These are phyloP conservation scores for Eristalinus sepulchralis DNA, from an alignment of 2,888 invertebrate genomes.

Conservation along the genomic window DNA sequence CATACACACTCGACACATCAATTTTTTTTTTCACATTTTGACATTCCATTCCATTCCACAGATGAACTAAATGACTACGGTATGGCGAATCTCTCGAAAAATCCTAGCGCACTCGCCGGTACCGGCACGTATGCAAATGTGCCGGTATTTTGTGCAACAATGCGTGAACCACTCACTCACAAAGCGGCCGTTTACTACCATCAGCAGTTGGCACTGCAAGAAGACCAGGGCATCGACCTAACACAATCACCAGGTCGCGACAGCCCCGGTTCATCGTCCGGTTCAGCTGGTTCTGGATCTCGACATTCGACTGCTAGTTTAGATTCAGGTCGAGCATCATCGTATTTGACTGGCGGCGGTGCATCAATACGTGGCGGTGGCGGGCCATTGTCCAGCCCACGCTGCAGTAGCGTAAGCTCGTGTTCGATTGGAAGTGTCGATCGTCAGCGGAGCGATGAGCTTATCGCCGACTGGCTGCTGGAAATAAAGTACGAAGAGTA, in stretches of 20 bases:
- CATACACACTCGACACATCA: neutral
- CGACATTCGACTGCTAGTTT: slow-evolving; percentile 92
- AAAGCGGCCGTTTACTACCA: slow-evolving; percentile 91
- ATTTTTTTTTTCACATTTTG: neutral
- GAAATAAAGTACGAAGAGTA: slow-evolving; percentile 97
- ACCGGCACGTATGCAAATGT: slow-evolving; percentile 68
- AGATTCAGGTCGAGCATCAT: slow-evolving; percentile 95
- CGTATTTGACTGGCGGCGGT: slow-evolving; percentile 83
- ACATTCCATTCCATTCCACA: neutral
- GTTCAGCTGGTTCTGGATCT: slow-evolving; percentile 92
- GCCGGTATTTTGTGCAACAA: slow-evolving; percentile 84
- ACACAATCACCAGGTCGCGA: slow-evolving; percentile 96
- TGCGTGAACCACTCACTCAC: slow-evolving; percentile 86
- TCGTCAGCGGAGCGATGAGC: slow-evolving; percentile 91
- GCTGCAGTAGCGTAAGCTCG: slow-evolving; percentile 88
- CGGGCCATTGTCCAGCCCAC: slow-evolving; percentile 84
- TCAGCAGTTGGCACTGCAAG: slow-evolving; percentile 90
- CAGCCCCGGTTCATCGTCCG: slow-evolving; percentile 94
- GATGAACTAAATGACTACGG: slow-evolving; percentile 70
- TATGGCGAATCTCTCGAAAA: slow-evolving; percentile 80
- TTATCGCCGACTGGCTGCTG: slow-evolving; percentile 96
- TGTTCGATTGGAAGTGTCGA: slow-evolving; percentile 90
- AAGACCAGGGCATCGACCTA: slow-evolving; percentile 94
- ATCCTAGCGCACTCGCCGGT: slow-evolving; percentile 54
- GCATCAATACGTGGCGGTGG: slow-evolving; percentile 77